Percentiles rank a stretch among this genome's conserved stretches.
Conservation (phyloP, 2,113 vertebrate genomes). For the Cercopithecus mona region DNA sequence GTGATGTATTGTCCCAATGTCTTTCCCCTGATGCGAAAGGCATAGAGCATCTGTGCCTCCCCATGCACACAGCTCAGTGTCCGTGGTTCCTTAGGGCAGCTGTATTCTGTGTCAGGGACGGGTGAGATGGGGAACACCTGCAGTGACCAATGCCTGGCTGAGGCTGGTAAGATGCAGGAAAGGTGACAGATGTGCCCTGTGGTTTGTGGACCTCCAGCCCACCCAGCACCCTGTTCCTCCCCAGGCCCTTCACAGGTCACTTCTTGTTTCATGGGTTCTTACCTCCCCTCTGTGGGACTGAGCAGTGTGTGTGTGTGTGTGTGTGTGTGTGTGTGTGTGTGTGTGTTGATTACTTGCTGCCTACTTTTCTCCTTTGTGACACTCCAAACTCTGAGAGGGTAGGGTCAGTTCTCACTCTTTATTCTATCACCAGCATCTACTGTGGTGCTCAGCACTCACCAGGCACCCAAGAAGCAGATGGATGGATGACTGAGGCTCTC, state of each 20-base stretch:
- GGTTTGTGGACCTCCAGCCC: neutral
- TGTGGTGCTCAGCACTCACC: accelerated
- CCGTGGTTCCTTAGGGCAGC: neutral
- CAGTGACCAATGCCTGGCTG: neutral
- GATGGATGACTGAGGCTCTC: neutral
- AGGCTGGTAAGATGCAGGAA: neutral
- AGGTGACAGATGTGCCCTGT: neutral
- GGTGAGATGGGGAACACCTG: neutral
- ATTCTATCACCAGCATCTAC: neutral
- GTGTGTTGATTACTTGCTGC: neutral
- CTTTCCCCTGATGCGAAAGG: neutral
- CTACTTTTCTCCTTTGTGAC: neutral
- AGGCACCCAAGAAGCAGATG: neutral
- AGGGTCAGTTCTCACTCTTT: neutral
- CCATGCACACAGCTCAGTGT: accelerated
- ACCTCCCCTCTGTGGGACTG: accelerated
- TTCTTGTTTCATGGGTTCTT: neutral
- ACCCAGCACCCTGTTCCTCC: accelerated
- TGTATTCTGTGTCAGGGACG: accelerated
- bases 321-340: neutral
- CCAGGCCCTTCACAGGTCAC: neutral
- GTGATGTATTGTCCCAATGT: neutral
- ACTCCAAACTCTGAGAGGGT: no score
- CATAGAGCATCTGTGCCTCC: neutral
- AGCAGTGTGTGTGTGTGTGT: no score